Percentiles rank a stretch among this genome's conserved stretches.
Conservation (phyloP, 2,888 invertebrate genomes). For the Ichneumoninae sp. region DNA sequence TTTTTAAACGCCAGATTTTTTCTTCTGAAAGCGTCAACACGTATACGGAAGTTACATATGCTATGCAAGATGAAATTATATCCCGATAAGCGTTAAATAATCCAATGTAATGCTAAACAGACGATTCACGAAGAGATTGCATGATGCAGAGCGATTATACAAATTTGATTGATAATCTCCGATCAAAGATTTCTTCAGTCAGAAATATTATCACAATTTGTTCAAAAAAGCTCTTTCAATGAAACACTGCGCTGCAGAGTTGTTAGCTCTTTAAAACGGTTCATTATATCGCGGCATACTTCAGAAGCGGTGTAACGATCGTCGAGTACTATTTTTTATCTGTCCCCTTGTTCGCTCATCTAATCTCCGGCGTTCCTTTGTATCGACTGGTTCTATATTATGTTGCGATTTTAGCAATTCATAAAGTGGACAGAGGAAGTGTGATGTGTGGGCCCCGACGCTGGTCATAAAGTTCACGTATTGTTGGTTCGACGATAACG, state of each 20-base stretch:
- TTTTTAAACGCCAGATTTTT: too few species aligned
- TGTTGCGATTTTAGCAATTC: slow-evolving; percentile 46
- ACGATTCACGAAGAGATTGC: neutral
- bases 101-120: neutral
- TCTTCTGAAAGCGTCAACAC: too few species aligned
- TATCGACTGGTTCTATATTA: slow-evolving; percentile 27
- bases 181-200: neutral
- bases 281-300: neutral
- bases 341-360: slow-evolving; percentile 17
- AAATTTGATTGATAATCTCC: neutral
- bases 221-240: neutral
- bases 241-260: neutral
- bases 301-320: neutral
- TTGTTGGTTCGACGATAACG: slow-evolving; percentile 18
- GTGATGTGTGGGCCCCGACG: slow-evolving; percentile 38
- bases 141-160: neutral
- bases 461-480: slow-evolving; percentile 53
- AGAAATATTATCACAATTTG: neutral
- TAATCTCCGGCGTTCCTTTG: slow-evolving; percentile 39
- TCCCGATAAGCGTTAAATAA: neutral
- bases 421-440: slow-evolving; percentile 53
- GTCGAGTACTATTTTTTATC: slow-evolving; percentile 15
- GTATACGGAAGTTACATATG: too few species aligned
- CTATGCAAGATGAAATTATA: too few species aligned
- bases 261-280: neutral